Evolutionary conservation across 2,797 vertebrate species (phyloP), one percentile per base, ranked within the genome.

Genomic region (Characodon lateralis): DNA sequence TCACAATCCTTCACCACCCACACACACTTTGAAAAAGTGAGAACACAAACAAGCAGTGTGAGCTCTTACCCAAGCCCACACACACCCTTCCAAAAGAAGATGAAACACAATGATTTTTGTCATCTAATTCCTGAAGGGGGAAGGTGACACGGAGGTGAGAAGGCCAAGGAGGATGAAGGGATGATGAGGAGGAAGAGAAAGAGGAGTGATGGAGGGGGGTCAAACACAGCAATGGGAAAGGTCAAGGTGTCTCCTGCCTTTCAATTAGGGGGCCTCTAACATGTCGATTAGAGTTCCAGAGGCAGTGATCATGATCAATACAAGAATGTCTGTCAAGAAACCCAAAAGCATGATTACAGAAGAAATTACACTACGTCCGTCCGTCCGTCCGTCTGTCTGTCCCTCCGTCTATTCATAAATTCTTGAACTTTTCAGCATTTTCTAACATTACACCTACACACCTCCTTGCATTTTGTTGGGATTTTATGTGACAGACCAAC

Each of bases 191-290:
- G 26, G 85, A 88, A 65, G 74, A 83, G 2, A 12, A 80, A 35
- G 58, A 63, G 51, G 58, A 63, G 51, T 84, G 66, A 76, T 69
- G 41, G 66, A 14, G 24, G 59, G 18, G 46, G 85, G 88, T 90
- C 83, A 91, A 80, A 89, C 78, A 89, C 85, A 10, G 41, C 80
- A 94, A 90, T 88, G 43, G 63, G 83, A 94, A 92, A 94, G 93
- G 93, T 91, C 93, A 94, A 92, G 88, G 88, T 92, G 88, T 88
- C 86, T 69, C 48, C 73, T 88, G 87, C 84, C 88, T 93, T 92
- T 91, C 85, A 93, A 91, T 93, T 85, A 90, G 50, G 2, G 20
- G 82, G 58, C 82, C 74, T 80, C 71, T 73, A 72, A 63, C 77
- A 24, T 88, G 87, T 91, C 85, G 88, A 87, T 91, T 81, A 85